Percentiles rank a stretch among this genome's conserved stretches.
Evolutionary conservation across 2,888 invertebrate species (phyloP).

Genomic region (Eucera pruinosa): DNA sequence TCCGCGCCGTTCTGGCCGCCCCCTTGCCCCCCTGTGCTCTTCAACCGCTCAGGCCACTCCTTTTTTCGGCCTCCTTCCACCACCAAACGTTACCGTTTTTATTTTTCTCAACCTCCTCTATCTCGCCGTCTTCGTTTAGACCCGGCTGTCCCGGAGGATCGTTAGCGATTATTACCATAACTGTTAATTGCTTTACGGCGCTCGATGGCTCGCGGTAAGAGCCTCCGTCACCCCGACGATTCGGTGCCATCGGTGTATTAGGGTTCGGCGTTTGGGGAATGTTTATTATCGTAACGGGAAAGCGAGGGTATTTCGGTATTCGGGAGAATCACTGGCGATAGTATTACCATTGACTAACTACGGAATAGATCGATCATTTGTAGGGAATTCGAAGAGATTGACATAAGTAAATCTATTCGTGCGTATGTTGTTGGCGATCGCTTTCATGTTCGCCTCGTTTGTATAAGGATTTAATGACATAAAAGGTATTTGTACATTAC

Average conservation of each 20-base stretch:
- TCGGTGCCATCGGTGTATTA: too few species aligned
- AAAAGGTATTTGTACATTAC: too few species aligned
- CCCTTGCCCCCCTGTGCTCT: conserved; percentile 21
- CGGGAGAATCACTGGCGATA: too few species aligned
- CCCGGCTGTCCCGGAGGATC: conserved; percentile 35
- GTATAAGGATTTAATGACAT: too few species aligned
- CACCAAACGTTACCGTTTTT: background rate
- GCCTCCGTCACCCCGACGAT: conserved; percentile 13
- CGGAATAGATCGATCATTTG: too few species aligned
- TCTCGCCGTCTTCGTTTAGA: conserved; percentile 14
- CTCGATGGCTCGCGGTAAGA: background rate
- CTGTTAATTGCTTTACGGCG: conserved; percentile 79
- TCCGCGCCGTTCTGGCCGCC: conserved; percentile 15
- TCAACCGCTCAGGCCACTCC: conserved; percentile 39
- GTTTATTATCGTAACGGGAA: background rate
- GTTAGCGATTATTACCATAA: conserved; percentile 76
- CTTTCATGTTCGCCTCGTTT: too few species aligned
- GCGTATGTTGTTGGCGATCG: background rate
- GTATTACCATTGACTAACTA: too few species aligned
- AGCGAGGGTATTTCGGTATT: background rate
- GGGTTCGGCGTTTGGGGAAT: too few species aligned
- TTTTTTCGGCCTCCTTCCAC: conserved; percentile 52
- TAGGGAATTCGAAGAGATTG: too few species aligned
- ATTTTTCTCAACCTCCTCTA: conserved; percentile 8
- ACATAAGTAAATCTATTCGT: too few species aligned